Evolutionary conservation across 92 coral and sea anemone genomes (phyloP), one percentile per base, ranked within the genome.

Genomic region (Zoanthus solanderi): DNA sequence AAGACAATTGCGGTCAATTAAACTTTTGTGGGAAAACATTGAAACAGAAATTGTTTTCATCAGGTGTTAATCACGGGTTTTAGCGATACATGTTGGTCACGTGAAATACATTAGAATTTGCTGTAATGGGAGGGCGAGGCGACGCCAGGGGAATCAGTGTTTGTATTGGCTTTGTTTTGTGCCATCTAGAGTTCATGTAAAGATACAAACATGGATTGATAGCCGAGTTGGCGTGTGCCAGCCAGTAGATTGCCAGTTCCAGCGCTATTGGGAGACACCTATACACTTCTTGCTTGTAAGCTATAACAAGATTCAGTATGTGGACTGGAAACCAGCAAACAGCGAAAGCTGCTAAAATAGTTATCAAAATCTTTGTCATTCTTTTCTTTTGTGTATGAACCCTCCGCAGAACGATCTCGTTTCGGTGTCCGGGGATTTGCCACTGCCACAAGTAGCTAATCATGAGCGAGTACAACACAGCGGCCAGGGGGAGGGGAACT

Each of bases 301-400:
- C 56, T 8, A 53, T 17, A 15, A 66, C 10, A 28, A 81, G 66
- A 73, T 81, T 23, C 75, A 81, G 0, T 5, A 81, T 57, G 29
- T 81, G 85, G 23, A 81, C 46, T 11, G 85, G 85, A 50, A 81
- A 58, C 85, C 85, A 81, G 85, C 85, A 81, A 23, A 66, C 28
- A 16, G 47, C 63, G 29, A 81, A 81, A 12, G 85, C 76, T 13
- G 60, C 85, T 31, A 81, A 66, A 81, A 81, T 65, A 5, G 75
- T 31, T 66, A 68, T 7, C 75, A 81, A 66, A 18, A 81, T 81
- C 54, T 81, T 81, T 3, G 75, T 81, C 75, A 81, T 81, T 30
- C 75, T 67, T 81, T 65, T 46, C 44, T 81, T 81, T 46, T 81
- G 85, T 46, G 46, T 30, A 15, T 81, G 85, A 68, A 75, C 85